Conservation (phyloP, 30 jellyfish, hydroid and myxozoan genomes). For the Aurelia sp. region DNA sequence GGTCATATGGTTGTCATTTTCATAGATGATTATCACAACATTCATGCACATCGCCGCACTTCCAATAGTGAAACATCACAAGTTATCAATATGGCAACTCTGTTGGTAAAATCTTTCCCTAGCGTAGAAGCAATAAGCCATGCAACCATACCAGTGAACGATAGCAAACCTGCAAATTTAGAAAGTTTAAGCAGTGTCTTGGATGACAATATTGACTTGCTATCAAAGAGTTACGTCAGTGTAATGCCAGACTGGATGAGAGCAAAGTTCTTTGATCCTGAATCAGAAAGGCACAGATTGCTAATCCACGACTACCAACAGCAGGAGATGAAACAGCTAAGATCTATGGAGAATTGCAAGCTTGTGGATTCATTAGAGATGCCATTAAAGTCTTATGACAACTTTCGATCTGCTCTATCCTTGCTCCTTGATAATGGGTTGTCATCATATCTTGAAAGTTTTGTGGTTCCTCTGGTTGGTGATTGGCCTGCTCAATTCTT, state of each 20-base stretch:
- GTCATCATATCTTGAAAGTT: conserved; percentile 11
- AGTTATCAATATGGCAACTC: conserved; percentile 2
- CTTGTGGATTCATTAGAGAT: conserved; percentile 22
- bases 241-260: conserved; percentile 23
- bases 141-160: conserved; percentile 4
- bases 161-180: conserved; percentile 15
- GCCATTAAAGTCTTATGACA: conserved; percentile 29
- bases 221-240: conserved; percentile 13
- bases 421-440: conserved; percentile 1
- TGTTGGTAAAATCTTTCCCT: neutral
- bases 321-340: conserved; percentile 4
- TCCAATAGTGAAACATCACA: conserved; percentile 2
- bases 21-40: conserved; percentile 35
- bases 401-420: conserved; percentile 2
- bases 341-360: conserved; percentile 6
- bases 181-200: neutral
- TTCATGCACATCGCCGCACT: conserved; percentile 16
- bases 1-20: conserved; percentile 26
- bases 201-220: neutral
- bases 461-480: conserved; percentile 38
- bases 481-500: conserved; percentile 38
- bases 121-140: conserved; percentile 16
- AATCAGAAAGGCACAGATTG: conserved; percentile 13
- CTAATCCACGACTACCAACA: conserved; percentile 1
- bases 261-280: conserved; percentile 14